Evolutionary conservation across 1,140 invertebrate species (phyloP).

Genomic region (Bombus confusus): DNA sequence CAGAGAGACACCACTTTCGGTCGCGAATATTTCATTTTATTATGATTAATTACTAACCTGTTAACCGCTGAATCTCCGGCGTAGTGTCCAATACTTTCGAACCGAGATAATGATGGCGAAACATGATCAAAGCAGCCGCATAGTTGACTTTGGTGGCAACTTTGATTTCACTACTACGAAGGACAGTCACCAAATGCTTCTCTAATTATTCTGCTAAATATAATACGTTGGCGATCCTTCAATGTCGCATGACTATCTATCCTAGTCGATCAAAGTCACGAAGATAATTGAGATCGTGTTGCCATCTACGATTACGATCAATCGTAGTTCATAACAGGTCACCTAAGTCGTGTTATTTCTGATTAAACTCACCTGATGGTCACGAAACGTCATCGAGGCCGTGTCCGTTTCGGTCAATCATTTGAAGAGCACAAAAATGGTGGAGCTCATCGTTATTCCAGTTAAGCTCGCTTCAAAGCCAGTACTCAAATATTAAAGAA

Average conservation of each 20-base stretch:
- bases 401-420: not conserved
- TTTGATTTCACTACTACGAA: too few relatives aligned
- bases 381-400: not conserved
- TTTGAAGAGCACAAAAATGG: not conserved
- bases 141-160: too few relatives aligned
- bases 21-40: too few relatives aligned
- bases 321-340: too few relatives aligned
- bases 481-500: not conserved
- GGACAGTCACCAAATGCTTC: too few relatives aligned
- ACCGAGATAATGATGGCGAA: too few relatives aligned
- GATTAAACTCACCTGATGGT: not conserved
- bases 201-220: not conserved
- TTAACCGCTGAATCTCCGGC: not conserved
- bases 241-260: not conserved
- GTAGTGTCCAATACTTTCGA: too few relatives aligned
- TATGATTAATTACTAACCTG: too few relatives aligned
- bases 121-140: too few relatives aligned
- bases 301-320: too few relatives aligned
- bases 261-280: not conserved
- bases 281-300: not conserved
- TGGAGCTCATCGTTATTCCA: not conserved
- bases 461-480: not conserved
- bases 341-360: not conserved
- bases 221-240: not conserved
- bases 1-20: not conserved